phyloP scores from a whole-genome alignment of 2,797 vertebrate species.

The Petrocephalus schoutedeni region DNA sequence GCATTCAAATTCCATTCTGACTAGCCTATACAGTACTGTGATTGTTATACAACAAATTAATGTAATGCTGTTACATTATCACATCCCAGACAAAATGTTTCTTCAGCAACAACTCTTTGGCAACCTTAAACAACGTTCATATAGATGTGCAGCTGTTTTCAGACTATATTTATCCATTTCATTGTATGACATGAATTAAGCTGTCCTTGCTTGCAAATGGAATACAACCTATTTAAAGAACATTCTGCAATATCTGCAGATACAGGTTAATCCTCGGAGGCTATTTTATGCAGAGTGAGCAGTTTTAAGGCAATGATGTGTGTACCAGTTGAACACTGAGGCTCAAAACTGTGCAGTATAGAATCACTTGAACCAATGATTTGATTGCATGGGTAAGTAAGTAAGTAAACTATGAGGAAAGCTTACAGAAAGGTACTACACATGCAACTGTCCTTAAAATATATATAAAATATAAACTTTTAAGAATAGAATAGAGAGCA shows the following conservation, averaged over 20 bases:
- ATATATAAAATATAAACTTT: not conserved
- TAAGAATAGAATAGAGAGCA: not conserved
- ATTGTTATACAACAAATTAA: not conserved
- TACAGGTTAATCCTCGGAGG: not conserved
- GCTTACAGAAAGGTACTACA: not conserved
- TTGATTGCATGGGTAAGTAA: not conserved
- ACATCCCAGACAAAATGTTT: not conserved
- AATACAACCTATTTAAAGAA: slow-evolving; percentile 5
- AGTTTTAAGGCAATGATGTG: not conserved
- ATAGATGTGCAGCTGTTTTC: not conserved
- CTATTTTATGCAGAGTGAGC: not conserved
- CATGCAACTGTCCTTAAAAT: not conserved
- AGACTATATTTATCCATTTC: not conserved
- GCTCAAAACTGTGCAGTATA: not conserved
- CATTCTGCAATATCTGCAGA: not conserved
- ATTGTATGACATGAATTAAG: not conserved
- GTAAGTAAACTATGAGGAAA: not conserved
- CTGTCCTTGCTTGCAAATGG: not conserved
- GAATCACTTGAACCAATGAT: not conserved
- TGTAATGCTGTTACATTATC: not conserved
- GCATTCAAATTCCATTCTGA: not conserved
- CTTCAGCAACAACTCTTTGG: not conserved
- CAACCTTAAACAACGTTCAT: not conserved
- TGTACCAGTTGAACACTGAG: not conserved
- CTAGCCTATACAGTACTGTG: not conserved